A percentile compares a stretch with the other conserved stretches of the same genome.
phyloP scores from a whole-genome alignment of 2,888 invertebrate species.

The Eupithecia pulchellata region DNA sequence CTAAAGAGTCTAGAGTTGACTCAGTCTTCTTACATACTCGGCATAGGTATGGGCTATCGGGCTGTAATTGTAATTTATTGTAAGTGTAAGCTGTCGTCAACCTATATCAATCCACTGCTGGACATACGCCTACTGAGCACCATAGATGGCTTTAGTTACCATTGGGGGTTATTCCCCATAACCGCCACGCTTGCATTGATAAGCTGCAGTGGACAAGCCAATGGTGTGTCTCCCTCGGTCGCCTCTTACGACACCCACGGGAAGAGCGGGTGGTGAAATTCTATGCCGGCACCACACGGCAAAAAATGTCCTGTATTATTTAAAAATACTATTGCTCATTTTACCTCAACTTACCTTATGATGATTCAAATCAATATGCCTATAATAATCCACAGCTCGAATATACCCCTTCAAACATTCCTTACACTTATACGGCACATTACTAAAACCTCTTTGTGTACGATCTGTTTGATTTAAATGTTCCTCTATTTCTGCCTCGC shows the following conservation, averaged over 20 bases:
- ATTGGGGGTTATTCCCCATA: no score
- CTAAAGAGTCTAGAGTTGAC: conserved; percentile 1
- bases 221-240: no score
- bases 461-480: conserved; percentile 28
- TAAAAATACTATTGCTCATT: no score
- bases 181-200: conserved; percentile 53
- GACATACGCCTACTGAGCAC: no score
- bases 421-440: conserved; percentile 31
- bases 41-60: conserved; percentile 28
- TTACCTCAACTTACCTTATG: conserved; percentile 51
- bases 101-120: no score
- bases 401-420: conserved; percentile 43
- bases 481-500: conserved; percentile 25
- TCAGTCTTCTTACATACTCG: conserved; percentile 26
- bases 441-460: conserved; percentile 15
- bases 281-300: no score
- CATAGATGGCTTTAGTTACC: no score
- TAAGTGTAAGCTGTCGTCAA: no score
- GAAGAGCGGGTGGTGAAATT: no score
- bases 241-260: no score
- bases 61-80: neutral
- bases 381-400: conserved; percentile 46
- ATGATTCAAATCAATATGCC: conserved; percentile 57
- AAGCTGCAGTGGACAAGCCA: conserved; percentile 36
- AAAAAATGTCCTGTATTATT: no score